A percentile compares a stretch with the other conserved stretches of the same genome.
Conservation (phyloP, 2,888 invertebrate species). For the Caenorhabditis sp. region DNA sequence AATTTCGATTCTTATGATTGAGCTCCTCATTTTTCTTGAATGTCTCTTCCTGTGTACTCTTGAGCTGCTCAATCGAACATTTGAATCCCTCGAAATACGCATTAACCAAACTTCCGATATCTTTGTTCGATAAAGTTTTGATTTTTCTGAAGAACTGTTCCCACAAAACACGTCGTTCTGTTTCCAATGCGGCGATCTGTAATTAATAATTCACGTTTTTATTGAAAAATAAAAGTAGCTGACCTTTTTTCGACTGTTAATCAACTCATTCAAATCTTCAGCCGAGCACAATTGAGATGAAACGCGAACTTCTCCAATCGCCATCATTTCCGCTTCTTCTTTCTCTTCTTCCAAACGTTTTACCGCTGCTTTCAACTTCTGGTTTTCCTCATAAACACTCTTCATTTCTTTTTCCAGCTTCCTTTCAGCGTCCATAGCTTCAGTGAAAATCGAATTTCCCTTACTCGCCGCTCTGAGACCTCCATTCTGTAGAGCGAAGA, state of each 20-base stretch:
- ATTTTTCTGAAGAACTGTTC: slow-evolving; percentile 17
- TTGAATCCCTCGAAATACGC: slow-evolving; percentile 28
- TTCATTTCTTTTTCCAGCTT: slow-evolving; percentile 25
- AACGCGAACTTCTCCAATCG: slow-evolving; percentile 12
- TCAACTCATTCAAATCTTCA: slow-evolving; percentile 20
- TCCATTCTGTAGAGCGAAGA: slow-evolving; percentile 26
- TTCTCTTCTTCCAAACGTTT: slow-evolving; percentile 20
- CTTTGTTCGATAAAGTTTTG: slow-evolving; percentile 13
- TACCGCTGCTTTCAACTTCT: slow-evolving; percentile 3
- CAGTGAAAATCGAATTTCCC: slow-evolving; percentile 34
- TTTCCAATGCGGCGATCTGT: slow-evolving; percentile 11
- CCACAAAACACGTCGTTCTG: slow-evolving; percentile 21
- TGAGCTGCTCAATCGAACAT: not conserved
- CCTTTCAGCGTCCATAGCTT: slow-evolving; percentile 37
- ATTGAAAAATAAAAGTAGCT: not conserved
- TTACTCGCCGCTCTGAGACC: not conserved
- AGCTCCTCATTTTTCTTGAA: not conserved
- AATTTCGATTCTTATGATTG: not conserved
- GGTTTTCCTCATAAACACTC: slow-evolving; percentile 11
- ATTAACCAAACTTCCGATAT: slow-evolving; percentile 13
- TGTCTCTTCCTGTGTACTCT: not conserved
- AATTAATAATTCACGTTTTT: too few species aligned
- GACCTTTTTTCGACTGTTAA: slow-evolving; percentile 6
- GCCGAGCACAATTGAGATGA: slow-evolving; percentile 9
- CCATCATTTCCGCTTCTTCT: slow-evolving; percentile 26